These are phyloP conservation scores for Falco punctatus DNA, from an alignment of 2,113 vertebrate species.

Conservation along the genomic window DNA sequence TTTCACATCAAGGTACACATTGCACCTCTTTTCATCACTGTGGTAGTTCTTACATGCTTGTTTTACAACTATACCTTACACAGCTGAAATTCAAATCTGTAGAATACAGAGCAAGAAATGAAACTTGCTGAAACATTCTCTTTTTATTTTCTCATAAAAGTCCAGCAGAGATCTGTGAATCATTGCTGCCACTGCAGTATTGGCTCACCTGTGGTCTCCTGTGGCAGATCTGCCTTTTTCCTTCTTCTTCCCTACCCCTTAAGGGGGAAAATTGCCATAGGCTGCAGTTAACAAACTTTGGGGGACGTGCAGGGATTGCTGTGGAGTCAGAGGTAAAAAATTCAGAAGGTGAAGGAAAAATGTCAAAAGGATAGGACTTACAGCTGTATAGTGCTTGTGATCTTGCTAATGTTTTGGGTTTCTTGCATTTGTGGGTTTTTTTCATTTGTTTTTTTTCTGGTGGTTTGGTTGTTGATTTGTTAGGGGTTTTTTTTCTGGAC, in stretches of 20 bases:
- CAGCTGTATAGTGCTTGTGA: not conserved
- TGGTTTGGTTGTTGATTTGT: not conserved
- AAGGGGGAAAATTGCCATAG: not conserved
- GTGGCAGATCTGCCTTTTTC: not conserved
- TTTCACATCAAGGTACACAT: not conserved
- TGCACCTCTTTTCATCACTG: not conserved
- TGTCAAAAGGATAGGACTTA: not conserved
- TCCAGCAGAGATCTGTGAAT: not conserved
- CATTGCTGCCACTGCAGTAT: not conserved
- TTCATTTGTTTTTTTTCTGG: not conserved
- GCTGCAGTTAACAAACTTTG: not conserved
- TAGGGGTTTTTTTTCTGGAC: not conserved
- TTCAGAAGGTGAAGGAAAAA: not conserved
- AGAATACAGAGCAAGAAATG: not conserved
- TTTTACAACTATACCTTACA: not conserved
- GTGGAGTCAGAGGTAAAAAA: not conserved
- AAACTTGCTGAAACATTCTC: not conserved
- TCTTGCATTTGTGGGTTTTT: rapidly evolving
- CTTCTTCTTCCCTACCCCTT: rapidly evolving
- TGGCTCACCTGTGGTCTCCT: not conserved
- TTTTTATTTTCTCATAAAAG: not conserved
- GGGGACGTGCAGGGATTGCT: not conserved
- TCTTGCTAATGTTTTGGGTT: not conserved
- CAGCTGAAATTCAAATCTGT: not conserved
- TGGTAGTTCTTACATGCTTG: not conserved